Base-by-base conservation (phyloP, 37 sponge, comb jelly and placozoan species). In the Halisarca cf. caerulea region DNA sequence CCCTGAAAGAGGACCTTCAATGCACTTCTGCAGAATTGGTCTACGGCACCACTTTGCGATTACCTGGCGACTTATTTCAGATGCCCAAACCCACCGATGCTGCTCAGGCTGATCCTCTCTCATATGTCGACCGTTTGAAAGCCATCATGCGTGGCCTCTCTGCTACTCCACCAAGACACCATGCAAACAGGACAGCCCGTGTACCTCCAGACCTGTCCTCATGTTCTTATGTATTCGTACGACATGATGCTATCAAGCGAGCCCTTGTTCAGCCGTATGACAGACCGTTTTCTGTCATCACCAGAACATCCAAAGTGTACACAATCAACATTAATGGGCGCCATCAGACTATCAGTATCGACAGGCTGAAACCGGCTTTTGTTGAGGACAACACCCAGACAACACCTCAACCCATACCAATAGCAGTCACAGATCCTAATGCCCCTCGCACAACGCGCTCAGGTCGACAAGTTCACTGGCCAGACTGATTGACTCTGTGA, bases 341-440 rank as follows among this genome's bases (percentile, higher is more conserved):
- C 0, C 68, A 84, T 0, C 71, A 80, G 69, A 87, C 87, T 24
- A 66, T 91, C 34, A 87, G 85, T n/a, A 41, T 91, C 20, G 77
- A 91, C 41, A 85, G 88, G n/a, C 75, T 91, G 37, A 91, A 91
- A 38, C 92, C 92, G 17, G 92, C 92, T 37, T 81, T 61, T 40
- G 23, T 85, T 27, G 85, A 85, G 21, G 44, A 54, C 14, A n/a
- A 8, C 6, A 25, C 23, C 33, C 60, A n/a, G 23, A n/a, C 60
- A 59, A n/a, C 23, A 25, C 2, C 8, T 3, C 2, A n/a, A n/a
- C 7, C 60, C 25, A 2, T 25, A 2, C 7, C 60, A 5, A n/a
- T 25, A 59, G 8, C 60, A 27, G 25, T 25, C 23, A n/a, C 60
- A 59, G 3, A 3, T 3, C 8, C 60, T 25, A 59, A n/a, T 3